phyloP scores from a whole-genome alignment of 2,797 vertebrate species.

The Phataginus tricuspis region DNA sequence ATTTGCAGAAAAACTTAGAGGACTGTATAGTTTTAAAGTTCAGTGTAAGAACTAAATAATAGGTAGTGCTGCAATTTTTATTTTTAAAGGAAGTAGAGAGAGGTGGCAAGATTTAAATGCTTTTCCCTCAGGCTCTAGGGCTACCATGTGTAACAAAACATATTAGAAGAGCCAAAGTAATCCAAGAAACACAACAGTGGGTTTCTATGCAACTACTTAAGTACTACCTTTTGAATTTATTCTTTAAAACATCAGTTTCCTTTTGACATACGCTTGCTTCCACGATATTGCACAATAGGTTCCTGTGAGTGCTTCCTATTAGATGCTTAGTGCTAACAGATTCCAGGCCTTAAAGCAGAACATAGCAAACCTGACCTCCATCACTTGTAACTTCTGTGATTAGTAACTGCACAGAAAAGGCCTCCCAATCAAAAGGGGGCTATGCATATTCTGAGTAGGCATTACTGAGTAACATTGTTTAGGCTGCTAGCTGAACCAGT shows the following conservation, averaged over 20 bases:
- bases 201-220: conserved; percentile 79
- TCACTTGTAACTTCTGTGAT: conserved; percentile 76
- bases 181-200: conserved; percentile 67
- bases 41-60: conserved; percentile 38
- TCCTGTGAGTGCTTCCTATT: conserved; percentile 68
- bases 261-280: conserved; percentile 67
- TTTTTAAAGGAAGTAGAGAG: neutral
- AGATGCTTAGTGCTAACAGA: conserved; percentile 66
- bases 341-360: conserved; percentile 77
- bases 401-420: conserved; percentile 75
- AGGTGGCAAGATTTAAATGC: conserved; percentile 7
- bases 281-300: conserved; percentile 61
- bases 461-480: conserved; percentile 87
- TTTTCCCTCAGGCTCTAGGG: conserved; percentile 43
- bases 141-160: conserved; percentile 34
- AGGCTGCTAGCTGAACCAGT: conserved; percentile 88
- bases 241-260: conserved; percentile 62
- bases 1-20: conserved; percentile 7
- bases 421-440: conserved; percentile 53
- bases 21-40: conserved; percentile 64
- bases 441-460: conserved; percentile 9
- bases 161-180: conserved; percentile 71
- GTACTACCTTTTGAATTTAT: conserved; percentile 58
- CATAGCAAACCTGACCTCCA: conserved; percentile 72
- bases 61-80: neutral